Percentiles rank a stretch among this genome's conserved stretches.
phyloP scores from a whole-genome alignment of 2,888 invertebrate species.

The Rambutsinella grinnellia region DNA sequence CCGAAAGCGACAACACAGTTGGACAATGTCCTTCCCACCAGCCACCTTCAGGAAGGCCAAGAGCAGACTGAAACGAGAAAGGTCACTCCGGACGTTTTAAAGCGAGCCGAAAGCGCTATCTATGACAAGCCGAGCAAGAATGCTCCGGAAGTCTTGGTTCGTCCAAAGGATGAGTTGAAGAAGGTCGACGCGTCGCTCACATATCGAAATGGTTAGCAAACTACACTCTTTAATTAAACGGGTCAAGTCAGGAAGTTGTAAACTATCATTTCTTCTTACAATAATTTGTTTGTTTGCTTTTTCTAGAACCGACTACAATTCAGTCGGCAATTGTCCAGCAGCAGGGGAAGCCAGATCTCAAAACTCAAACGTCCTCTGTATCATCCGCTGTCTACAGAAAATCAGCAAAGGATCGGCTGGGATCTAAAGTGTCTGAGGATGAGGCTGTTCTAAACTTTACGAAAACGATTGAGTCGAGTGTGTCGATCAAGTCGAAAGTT shows the following conservation, averaged over 20 bases:
- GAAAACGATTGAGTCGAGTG: conserved; percentile 8
- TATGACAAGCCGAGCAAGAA: conserved; percentile 90
- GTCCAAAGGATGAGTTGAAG: conserved; percentile 13
- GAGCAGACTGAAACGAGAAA: conserved; percentile 72
- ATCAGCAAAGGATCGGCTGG: conserved; percentile 61
- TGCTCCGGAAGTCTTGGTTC: conserved; percentile 64
- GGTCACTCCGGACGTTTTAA: conserved; percentile 87
- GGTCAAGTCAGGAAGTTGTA: too few relatives aligned
- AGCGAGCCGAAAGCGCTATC: conserved; percentile 91
- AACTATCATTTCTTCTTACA: too few relatives aligned
- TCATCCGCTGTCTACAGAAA: conserved; percentile 50
- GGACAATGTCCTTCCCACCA: background rate
- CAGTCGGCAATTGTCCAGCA: conserved; percentile 8
- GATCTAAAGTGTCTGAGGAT: conserved; percentile 61
- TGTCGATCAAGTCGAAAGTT: background rate
- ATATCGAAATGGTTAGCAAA: background rate
- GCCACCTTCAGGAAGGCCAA: background rate
- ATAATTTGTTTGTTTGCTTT: conserved; percentile 5
- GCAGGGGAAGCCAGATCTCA: conserved; percentile 25
- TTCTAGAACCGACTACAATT: conserved; percentile 12
- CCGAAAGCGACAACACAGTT: background rate
- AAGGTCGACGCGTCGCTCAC: background rate
- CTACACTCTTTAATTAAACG: too few relatives aligned
- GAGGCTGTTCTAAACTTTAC: conserved; percentile 38
- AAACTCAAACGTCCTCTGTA: conserved; percentile 15